Base-by-base conservation (phyloP, 2,113 vertebrate genomes). In the Corvus cornix region DNA sequence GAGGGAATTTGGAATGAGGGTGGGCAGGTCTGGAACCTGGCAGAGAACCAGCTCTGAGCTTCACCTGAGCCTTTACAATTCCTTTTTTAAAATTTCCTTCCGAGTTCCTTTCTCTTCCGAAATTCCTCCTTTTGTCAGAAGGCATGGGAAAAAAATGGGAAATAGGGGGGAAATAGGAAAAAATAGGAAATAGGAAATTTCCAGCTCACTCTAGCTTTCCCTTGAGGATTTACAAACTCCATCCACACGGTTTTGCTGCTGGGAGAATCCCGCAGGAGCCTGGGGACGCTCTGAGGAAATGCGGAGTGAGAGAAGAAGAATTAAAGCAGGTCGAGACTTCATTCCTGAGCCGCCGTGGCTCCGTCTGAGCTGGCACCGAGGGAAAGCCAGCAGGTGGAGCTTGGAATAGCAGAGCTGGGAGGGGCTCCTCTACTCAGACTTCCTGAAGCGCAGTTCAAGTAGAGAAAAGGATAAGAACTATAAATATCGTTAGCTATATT, bases 301-400 rank as follows among this genome's bases (percentile, higher is more conserved):
- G 44, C 22, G 31, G 48, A 93, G 27, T 20, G 80, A 67, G 37
- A 51, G 74, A 58, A 67, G 24, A 49, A 51, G 30, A 82, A 51
- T 67, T 30, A n/a, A 39, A 39, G 41, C 53, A 10, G 44, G 27
- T 2, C 24, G 43, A 24, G 53, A 5, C 11, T 31, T 28, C 43
- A 35, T 60, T 87, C 63, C 48, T n/a, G 74, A 86, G 70, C 27
- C 18, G 60, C 81, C 53, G 44, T 31, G 39, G 90, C 46, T 69
- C 51, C 48, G 58, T 55, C 85, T 28, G 37, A 67, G 95, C 67
- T 84, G 53, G n/a, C 84, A 5, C 85, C 58, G 21, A 5, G 13
- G 41, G 59, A 15, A n/a, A 93, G 90, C 89, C 95, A 96, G 96
- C 56, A 97, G 96, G 94, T 98, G 96, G 95, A 97, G 96, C 95